These are phyloP conservation scores for Hycleus phaleratus DNA, from an alignment of 1,140 invertebrate genomes.

Conservation along the genomic window DNA sequence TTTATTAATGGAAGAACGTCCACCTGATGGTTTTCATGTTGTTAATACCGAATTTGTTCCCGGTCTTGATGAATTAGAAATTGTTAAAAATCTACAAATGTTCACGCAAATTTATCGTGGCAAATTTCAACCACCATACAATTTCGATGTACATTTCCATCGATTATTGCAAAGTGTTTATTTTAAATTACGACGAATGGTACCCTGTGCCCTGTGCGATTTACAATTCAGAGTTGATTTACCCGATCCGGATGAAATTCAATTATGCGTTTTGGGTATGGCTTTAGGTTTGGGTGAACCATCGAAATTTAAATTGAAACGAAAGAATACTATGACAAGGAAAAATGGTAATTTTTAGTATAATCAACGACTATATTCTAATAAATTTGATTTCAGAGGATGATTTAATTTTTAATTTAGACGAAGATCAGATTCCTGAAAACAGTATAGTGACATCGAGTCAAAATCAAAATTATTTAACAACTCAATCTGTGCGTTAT, in stretches of 20 bases:
- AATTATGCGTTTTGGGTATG: constrained; percentile 69
- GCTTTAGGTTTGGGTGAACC: constrained; percentile 60
- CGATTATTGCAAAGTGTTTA: constrained; percentile 63
- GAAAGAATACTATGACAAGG: constrained; percentile 7
- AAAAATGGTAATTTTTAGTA: constrained; percentile 3
- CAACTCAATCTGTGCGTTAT: constrained; percentile 23
- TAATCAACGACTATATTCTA: neutral
- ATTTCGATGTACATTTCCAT: constrained; percentile 53
- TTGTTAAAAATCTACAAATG: constrained; percentile 75
- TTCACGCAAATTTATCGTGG: constrained; percentile 77
- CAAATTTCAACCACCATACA: constrained; percentile 56
- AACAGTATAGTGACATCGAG: constrained; percentile 14
- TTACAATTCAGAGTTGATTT: constrained; percentile 71
- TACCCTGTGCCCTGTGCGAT: constrained; percentile 74
- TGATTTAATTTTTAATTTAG: constrained; percentile 64
- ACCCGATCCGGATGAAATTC: constrained; percentile 84
- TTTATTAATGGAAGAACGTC: constrained; percentile 66
- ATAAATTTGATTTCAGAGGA: constrained; percentile 32
- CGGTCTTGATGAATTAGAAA: constrained; percentile 59
- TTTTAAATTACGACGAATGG: constrained; percentile 76
- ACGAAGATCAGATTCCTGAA: constrained; percentile 53
- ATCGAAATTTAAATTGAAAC: constrained; percentile 33
- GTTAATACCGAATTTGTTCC: constrained; percentile 78
- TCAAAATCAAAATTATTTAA: constrained; percentile 15
- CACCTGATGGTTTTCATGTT: constrained; percentile 73